Evolutionary conservation across 2,113 vertebrate species (phyloP).

Genomic region (Oostethus manadensis): DNA sequence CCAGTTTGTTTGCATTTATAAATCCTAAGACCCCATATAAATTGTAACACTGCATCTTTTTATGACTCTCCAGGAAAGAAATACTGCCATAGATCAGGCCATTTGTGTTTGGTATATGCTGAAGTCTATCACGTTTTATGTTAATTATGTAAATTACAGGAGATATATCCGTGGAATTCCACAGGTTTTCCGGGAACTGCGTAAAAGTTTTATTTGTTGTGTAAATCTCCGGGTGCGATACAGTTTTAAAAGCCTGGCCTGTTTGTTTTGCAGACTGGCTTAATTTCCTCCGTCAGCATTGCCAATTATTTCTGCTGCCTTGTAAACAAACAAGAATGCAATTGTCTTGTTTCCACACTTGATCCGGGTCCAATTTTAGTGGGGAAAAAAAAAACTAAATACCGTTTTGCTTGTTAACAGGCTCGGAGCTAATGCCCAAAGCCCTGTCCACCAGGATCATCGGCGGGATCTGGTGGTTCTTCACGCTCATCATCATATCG

Average conservation of each 20-base stretch:
- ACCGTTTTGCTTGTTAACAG: slow-evolving; percentile 56
- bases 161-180: neutral
- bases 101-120: too few species aligned
- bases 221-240: neutral
- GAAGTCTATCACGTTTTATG: too few species aligned
- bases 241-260: slow-evolving; percentile 1
- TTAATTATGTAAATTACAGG: too few species aligned
- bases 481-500: slow-evolving; percentile 98
- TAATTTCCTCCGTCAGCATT: slow-evolving; percentile 18
- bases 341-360: slow-evolving; percentile 20
- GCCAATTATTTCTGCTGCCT: slow-evolving; percentile 34
- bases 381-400: slow-evolving; percentile 1
- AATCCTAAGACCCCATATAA: too few species aligned
- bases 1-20: too few species aligned
- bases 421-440: slow-evolving; percentile 98
- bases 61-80: too few species aligned
- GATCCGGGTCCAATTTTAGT: slow-evolving; percentile 1
- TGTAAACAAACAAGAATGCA: slow-evolving; percentile 29
- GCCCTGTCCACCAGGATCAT: slow-evolving; percentile 97
- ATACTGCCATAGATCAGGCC: too few species aligned
- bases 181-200: neutral
- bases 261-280: slow-evolving; percentile 5
- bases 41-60: too few species aligned
- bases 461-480: slow-evolving; percentile 99
- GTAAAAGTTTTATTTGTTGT: neutral